A percentile compares a stretch with the other conserved stretches of the same genome.
Conservation (phyloP, 2,797 vertebrate genomes). For the Merluccius polli region DNA sequence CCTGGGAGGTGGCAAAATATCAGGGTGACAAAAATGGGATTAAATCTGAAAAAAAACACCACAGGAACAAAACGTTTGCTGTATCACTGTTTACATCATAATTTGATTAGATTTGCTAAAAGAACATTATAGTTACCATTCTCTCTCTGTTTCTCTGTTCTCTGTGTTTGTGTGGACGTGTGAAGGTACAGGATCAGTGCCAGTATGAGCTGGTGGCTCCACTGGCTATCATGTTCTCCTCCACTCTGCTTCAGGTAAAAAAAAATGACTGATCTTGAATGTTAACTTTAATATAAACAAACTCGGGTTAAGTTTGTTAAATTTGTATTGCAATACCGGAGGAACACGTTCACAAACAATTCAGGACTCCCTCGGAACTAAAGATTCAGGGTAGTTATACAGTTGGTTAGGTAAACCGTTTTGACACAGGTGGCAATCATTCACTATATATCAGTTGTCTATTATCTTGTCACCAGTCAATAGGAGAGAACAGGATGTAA, state of each 20-base stretch:
- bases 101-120: background rate
- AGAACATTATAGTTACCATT: background rate
- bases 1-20: background rate
- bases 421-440: too few relatives aligned
- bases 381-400: too few relatives aligned
- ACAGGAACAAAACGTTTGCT: background rate
- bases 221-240: constrained; percentile 88
- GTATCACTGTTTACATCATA: background rate
- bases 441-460: too few relatives aligned
- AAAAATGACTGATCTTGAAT: background rate
- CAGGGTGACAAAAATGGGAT: background rate
- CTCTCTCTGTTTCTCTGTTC: background rate
- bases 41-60: background rate
- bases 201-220: constrained; percentile 89
- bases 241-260: constrained; percentile 85
- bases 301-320: too few relatives aligned
- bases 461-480: too few relatives aligned
- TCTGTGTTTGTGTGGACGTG: constrained; percentile 14
- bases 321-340: too few relatives aligned
- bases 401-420: too few relatives aligned
- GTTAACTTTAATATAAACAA: background rate
- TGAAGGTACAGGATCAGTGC: constrained; percentile 86
- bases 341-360: too few relatives aligned
- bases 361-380: too few relatives aligned
- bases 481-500: too few relatives aligned